Conservation (phyloP, 2,888 invertebrate species). For the Agrilus mali region DNA sequence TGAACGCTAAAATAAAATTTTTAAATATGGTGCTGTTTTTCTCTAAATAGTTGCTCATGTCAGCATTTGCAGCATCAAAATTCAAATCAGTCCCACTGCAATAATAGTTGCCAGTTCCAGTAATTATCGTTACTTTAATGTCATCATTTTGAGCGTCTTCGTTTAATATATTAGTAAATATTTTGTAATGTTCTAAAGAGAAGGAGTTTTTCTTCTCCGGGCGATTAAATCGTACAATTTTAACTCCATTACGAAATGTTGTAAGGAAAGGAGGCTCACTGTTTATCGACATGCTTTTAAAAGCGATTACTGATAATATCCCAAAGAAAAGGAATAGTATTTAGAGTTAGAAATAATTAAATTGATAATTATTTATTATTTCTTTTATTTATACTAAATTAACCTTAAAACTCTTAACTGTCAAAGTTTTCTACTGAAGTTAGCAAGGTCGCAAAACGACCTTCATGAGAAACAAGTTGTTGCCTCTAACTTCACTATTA, state of each 20-base stretch:
- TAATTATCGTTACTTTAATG: constrained; percentile 59
- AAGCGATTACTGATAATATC: too few species aligned
- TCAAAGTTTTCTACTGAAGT: too few species aligned
- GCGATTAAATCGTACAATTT: constrained; percentile 57
- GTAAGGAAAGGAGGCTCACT: constrained; percentile 1
- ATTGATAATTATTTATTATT: too few species aligned
- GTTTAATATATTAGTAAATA: constrained; percentile 49
- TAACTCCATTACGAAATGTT: constrained; percentile 34
- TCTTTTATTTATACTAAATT: too few species aligned
- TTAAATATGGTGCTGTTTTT: constrained; percentile 10
- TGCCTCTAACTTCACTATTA: too few species aligned
- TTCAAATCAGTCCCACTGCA: constrained; percentile 73
- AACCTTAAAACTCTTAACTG: too few species aligned
- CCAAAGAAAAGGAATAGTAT: too few species aligned
- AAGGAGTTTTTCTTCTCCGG: constrained; percentile 74
- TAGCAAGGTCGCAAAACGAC: too few species aligned
- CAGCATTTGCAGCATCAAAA: not conserved
- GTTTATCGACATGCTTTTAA: not conserved
- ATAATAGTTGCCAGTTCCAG: constrained; percentile 69
- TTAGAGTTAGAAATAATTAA: too few species aligned
- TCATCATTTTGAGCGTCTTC: constrained; percentile 55
- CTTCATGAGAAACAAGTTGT: too few species aligned
- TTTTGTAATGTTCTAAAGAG: constrained; percentile 51
- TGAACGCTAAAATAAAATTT: constrained; percentile 58
- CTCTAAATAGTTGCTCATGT: not conserved